Evolutionary conservation across 2,888 invertebrate genomes (phyloP), one percentile per base, ranked within the genome.

Genomic region (Germaria angustata): DNA sequence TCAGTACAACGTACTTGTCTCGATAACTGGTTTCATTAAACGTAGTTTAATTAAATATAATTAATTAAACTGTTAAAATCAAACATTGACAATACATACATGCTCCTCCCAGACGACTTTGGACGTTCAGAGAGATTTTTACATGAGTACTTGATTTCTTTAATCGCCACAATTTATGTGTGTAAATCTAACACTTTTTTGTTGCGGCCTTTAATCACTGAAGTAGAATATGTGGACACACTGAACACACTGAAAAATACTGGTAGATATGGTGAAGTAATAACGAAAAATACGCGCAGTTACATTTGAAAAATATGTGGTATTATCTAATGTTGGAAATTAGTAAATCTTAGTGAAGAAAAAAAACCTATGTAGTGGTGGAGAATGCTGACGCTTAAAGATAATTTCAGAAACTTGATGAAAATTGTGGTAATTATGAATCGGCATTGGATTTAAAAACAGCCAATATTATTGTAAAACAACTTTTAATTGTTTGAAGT

Each of bases 21-120:
- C 20, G 51, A 72, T 72, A 79, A 79, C 79, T 72, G 51, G 79
- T 72, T 79, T 34, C 72, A 72, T 51, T 72, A 66, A 79, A 72
- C 65, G 68, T 24, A 61, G 80, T 55, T 68, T 79, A 79, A 72
- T 72, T 63, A 76, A 75, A 80, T n/a, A 32, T 72, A 81, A 77
- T 81, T 72, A 81, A 81, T 81, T 81, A 77, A 81, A 76, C 65
- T 66, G 65, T 59, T 68, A 68, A 80, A 63, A 49, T 72, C 71
- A 65, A 57, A 51, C 61, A 77, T 53, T 69, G 61, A 69, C 44
- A 77, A 77, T 49, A 39, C 39, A 22, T 34, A 41, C 39, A 49
- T 71, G 41, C 73, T 7, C 34, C 34, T 44, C 11, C 13, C 34
- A 41, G 20, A 4, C 3, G n/a, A 5, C 61, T 32, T 4, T 15